Evolutionary conservation across 1,140 invertebrate genomes (phyloP).

Genomic region (Dufourea novaeangliae): DNA sequence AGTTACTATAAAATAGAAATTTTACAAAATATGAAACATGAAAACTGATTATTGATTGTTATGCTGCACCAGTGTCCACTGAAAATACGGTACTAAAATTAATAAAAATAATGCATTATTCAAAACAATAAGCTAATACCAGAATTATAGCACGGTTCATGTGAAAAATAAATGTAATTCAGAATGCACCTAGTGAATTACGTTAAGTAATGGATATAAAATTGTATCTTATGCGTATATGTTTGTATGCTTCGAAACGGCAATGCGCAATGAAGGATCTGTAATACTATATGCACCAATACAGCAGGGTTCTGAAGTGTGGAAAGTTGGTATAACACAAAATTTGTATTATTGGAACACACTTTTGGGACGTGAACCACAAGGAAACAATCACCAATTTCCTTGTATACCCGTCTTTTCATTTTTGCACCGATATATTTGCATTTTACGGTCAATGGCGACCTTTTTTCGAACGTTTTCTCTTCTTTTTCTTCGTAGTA

Average conservation of each 20-base stretch:
- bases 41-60: neutral
- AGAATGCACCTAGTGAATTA: slow-evolving; percentile 32
- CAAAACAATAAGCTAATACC: slow-evolving; percentile 25
- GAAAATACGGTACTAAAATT: slow-evolving; percentile 29
- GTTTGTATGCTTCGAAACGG: slow-evolving; percentile 8
- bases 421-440: slow-evolving; percentile 18
- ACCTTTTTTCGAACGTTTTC: slow-evolving; percentile 77
- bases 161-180: slow-evolving; percentile 23
- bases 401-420: slow-evolving; percentile 18
- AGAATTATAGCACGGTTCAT: slow-evolving; percentile 33
- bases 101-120: slow-evolving; percentile 39
- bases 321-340: slow-evolving; percentile 19
- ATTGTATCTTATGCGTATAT: slow-evolving; percentile 23
- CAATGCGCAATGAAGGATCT: slow-evolving; percentile 26
- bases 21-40: slow-evolving; percentile 13
- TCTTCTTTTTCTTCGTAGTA: slow-evolving; percentile 79
- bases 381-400: slow-evolving; percentile 13
- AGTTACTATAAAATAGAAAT: slow-evolving; percentile 22
- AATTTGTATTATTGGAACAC: slow-evolving; percentile 30
- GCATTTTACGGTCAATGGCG: slow-evolving; percentile 69
- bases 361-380: neutral
- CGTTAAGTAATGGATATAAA: slow-evolving; percentile 17
- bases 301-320: neutral
- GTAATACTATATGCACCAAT: slow-evolving; percentile 40
- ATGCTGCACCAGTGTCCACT: slow-evolving; percentile 30